phyloP scores from a whole-genome alignment of 2,113 vertebrate genomes.

The Centropus unirufus region DNA sequence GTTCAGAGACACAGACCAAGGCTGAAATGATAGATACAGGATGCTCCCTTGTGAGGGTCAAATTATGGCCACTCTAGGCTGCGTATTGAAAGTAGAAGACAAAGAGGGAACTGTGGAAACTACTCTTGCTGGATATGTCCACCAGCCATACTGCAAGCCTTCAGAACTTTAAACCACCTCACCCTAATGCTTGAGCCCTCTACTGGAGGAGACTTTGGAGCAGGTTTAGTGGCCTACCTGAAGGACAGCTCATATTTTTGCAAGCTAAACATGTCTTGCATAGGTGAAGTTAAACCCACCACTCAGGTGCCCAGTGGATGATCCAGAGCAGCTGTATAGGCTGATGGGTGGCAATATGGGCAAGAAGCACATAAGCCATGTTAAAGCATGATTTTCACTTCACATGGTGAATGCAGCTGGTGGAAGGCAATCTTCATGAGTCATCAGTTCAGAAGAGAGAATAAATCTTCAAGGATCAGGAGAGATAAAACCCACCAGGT shows the following conservation, averaged over 20 bases:
- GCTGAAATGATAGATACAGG: not conserved
- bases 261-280: not conserved
- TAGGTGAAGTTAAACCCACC: not conserved
- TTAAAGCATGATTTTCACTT: not conserved
- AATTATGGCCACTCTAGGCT: not conserved
- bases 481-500: not conserved
- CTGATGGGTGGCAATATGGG: not conserved
- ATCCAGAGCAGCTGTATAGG: not conserved
- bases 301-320: not conserved
- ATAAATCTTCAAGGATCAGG: not conserved
- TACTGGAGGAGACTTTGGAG: not conserved
- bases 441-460: not conserved
- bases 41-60: not conserved
- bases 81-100: not conserved
- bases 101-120: not conserved
- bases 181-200: rapidly evolving
- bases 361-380: not conserved
- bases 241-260: not conserved
- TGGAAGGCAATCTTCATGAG: not conserved
- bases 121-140: not conserved
- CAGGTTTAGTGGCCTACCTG: not conserved
- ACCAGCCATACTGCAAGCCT: not conserved
- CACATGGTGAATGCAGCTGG: not conserved
- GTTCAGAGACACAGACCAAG: not conserved
- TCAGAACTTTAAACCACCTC: not conserved